Base-by-base conservation (phyloP, 2,113 vertebrate genomes). In the Lipophrys pholis region DNA sequence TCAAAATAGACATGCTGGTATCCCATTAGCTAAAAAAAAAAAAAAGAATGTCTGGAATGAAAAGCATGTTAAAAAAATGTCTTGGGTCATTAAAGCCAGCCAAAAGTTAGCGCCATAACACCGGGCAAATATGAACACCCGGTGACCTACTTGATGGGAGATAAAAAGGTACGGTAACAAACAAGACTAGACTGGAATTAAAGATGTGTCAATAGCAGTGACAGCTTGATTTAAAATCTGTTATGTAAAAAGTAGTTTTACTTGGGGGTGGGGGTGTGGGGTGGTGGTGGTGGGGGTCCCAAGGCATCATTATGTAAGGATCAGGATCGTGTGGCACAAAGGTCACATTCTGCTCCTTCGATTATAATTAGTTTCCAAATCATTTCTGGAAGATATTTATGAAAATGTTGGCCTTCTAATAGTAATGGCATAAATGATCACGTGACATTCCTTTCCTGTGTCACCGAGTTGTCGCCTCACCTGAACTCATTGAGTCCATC, bases 401-500 rank as follows among this genome's bases (percentile, higher is more conserved):
- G 2, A 30, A 30, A 4, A 30, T 30, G 21, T 4, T 30, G 21
- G 21, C 21, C 21, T 30, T 30, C 21, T 30, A 30, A 30, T 30
- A 30, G 21, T 2, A 30, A 30, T 30, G 21, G 21, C 21, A 30
- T 30, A 30, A 30, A 30, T 30, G 21, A 30, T 30, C 21, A 30
- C 4, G 21, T 30, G 21, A 30, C 21, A 2, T 30, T 30, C 2
- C 21, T 30, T 30, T 30, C 21, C 2, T 30, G 21, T 30, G 21
- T 30, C 21, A 30, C 21, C 4, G 52, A 73, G 17, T 8, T 70
- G 84, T 93, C 93, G 94, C 84, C 89, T 81, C 91, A 99, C 98
- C 97, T 96, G 93, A 99, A 99, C 76, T 98, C 97, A 87, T 96
- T 99, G n/a, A 99, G 94, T 58, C 97, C 97, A 41, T 99, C 98